Base-by-base conservation (phyloP, 1,140 invertebrate genomes). In the Pseudomyrmex pallidus region DNA sequence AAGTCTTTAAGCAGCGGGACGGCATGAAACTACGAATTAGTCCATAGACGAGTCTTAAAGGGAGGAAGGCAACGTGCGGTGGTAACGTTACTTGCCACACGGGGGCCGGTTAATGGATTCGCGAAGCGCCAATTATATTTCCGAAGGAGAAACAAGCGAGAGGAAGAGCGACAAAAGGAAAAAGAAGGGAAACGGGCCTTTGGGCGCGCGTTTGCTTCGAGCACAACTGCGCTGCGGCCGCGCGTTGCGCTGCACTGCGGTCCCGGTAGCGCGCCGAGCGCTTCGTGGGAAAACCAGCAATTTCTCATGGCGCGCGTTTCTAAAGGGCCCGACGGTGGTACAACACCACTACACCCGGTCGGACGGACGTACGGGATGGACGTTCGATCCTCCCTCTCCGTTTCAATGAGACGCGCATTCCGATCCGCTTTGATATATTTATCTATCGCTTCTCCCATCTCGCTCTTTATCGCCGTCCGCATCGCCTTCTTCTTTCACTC, bases 281-380 rank as follows among this genome's bases (percentile, higher is more conserved):
- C 87, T 90, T 86, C 92, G 92, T 93, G 92, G 91, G 92, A 93
- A 93, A 93, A 93, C 87, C 90, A 73, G 82, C 85, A 87, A 92
- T 92, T 92, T 92, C 91, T 92, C 92, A 90, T 91, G 91, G 85
- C 89, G 87, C 85, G 86, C 83, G 83, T 84, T 84, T 72, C 59
- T 72, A 59, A 67, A 56, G 88, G 72, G 54, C 56, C 25, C 20
- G 57, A 82, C 72, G 52, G 17, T 52, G 63, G 20, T 63, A 64
- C 76, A 70, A 70, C 64, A 70, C 52, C 74, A 76, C 61, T 48
- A 35, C 61, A 35, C 61, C 46, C 59, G 48, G 22, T 63, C 59
- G 15, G 8, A 15, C 59, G 13, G 3, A 25, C 54, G 5, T 35
- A 35, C 35, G 35, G 35, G 35, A 35, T 35, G 5, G 35, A 35